Base-by-base conservation (phyloP, 2,797 vertebrate genomes). In the Sebastes cheni region DNA sequence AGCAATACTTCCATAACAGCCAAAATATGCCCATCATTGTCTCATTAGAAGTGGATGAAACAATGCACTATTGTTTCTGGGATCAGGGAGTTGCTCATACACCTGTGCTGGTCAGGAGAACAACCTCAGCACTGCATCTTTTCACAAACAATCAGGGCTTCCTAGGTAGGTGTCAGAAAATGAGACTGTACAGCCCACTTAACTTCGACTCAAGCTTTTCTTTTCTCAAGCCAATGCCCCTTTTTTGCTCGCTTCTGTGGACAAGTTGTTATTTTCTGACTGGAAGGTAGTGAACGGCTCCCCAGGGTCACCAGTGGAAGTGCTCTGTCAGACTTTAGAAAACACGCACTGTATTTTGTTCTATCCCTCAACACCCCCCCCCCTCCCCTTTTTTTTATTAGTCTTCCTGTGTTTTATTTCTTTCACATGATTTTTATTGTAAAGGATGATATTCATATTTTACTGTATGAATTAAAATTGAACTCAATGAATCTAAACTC, bases 261-360 rank as follows among this genome's bases (percentile, higher is more conserved):
- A 91, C 80, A 87, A 89, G 82, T 89, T 92, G 86, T 88, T 91
- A 86, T 92, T 93, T 88, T 89, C 84, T 85, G 67, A 81, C 67
- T 91, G 70, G 77, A 86, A 79, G 84, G 62, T 52, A 46, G 69
- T 65, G 42, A 30, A 36, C 2, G 11, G 76, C 82, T 93, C 86
- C 91, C 87, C 25, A 66, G 90, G 86, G 90, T 89, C 83, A 83
- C 72, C 20, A 56, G 61, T 60, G 39, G 86, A 89, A 89, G 77
- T 82, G 78, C 59, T 87, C 81, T 81, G 75, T 87, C 80, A 86
- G 72, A 79, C 80, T 87, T 71, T 23, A 59, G 59, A 88, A 81
- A 90, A 76, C 71, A 83, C 42, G 18, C 32, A 61, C 22, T 76
- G 42, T 29, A 32, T 85, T 84, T 81, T 76, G 36, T 69, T 79